Evolutionary conservation across 2,888 invertebrate genomes (phyloP), one percentile per base, ranked within the genome.

Genomic region (Yponomeuta sedellus): DNA sequence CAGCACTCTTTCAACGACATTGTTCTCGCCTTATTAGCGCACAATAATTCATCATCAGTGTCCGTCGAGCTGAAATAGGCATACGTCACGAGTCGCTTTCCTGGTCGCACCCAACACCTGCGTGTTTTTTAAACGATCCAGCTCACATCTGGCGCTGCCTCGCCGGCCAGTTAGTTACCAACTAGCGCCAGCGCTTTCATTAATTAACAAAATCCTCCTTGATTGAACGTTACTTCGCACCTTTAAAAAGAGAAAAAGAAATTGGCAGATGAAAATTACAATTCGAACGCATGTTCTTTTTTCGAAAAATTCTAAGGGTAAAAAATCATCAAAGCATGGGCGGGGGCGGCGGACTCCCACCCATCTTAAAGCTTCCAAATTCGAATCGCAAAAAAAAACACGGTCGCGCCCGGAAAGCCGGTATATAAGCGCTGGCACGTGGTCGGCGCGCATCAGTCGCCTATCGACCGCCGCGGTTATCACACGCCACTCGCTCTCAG

Each of bases 341-440:
- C 59, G 88, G 89, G 88, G 85, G 82, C 85, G 86, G 76, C 79
- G 72, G 75, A 78, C 81, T 81, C 82, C 83, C 86, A 86, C 85
- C 83, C 85, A 81, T 85, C 88, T 88, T 88, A 88, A 89, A 90
- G 88, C 88, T 88, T 86, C 88, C 86, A 88, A 89, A 89, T 86
- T 88, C 82, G 78, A 85, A 86, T 84, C 81, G 87, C 88, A 81
- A 87, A 91, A 88, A 82, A 88, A 86, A 89, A 81, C 82, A 85
- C 87, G 82, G 85, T 78, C 79, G 83, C 80, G 76, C 81, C 70
- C 82, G 80, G 34, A 82, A 81, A 81, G 77, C 75, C 77, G 78
- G 75, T 88, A 88, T 90, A 90, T 83, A 90, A 83, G 78, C 12
- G 71, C 72, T 74, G 81, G 84, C 88, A 89, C 89, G 88, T 89